Percentiles rank a stretch among this genome's conserved stretches.
Evolutionary conservation across 2,888 invertebrate genomes (phyloP).

Genomic region (Cantharis nigra): DNA sequence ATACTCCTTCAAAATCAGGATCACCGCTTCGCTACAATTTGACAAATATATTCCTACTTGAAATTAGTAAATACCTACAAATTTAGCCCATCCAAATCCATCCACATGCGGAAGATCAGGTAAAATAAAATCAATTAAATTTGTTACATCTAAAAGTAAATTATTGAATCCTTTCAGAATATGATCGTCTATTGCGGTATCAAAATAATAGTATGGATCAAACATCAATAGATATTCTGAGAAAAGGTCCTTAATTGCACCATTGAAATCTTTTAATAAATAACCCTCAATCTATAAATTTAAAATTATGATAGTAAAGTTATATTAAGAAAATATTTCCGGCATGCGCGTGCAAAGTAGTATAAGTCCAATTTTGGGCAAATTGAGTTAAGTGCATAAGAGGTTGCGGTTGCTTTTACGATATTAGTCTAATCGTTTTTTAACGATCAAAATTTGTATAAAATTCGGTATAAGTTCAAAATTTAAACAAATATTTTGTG

Average conservation of each 20-base stretch:
- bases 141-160: constrained; percentile 68
- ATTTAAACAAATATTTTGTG: no score
- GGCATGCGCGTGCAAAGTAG: no score
- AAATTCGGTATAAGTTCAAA: no score
- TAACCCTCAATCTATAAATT: neutral
- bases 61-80: constrained; percentile 52
- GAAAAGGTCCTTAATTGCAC: constrained; percentile 64
- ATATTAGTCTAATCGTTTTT: no score
- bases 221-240: constrained; percentile 52
- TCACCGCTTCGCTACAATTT: constrained; percentile 76
- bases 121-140: constrained; percentile 60
- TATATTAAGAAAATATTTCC: neutral
- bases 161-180: constrained; percentile 83
- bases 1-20: constrained; percentile 70
- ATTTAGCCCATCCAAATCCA: constrained; percentile 85
- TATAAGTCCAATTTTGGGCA: no score
- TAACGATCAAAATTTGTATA: no score
- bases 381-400: no score
- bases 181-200: constrained; percentile 69
- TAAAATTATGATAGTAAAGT: neutral
- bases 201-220: constrained; percentile 62
- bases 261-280: neutral
- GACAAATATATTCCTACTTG: neutral
- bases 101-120: constrained; percentile 64
- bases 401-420: no score